Evolutionary conservation across 2,888 invertebrate species (phyloP).

Genomic region (Nezara viridula): DNA sequence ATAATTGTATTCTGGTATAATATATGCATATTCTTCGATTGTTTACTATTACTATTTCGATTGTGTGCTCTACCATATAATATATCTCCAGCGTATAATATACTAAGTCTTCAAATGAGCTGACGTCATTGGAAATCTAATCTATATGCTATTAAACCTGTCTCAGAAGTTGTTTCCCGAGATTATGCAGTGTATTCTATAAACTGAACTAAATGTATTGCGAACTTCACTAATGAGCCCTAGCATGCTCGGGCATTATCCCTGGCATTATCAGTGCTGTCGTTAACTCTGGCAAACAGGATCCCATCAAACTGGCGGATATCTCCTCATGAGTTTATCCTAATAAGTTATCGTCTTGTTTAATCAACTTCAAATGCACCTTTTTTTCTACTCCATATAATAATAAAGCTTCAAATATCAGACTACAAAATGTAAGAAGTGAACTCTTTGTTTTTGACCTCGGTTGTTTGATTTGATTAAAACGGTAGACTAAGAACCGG

Average conservation of each 20-base stretch:
- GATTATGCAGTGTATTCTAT: background rate
- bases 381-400: background rate
- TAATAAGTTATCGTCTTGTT: background rate
- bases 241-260: too few species aligned
- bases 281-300: slow-evolving; percentile 15
- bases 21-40: too few species aligned
- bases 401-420: background rate
- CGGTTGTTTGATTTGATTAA: background rate
- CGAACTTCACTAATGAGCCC: background rate
- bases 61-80: too few species aligned
- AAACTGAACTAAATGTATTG: slow-evolving; percentile 6
- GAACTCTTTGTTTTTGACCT: background rate
- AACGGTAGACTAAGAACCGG: background rate
- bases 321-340: background rate
- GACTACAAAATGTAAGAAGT: background rate
- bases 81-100: too few species aligned
- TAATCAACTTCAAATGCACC: background rate
- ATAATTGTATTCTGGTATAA: too few species aligned
- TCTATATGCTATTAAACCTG: background rate
- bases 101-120: too few species aligned
- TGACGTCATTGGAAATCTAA: too few species aligned
- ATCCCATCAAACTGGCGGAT: background rate
- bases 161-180: background rate
- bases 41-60: too few species aligned
- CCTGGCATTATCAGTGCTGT: background rate